Evolutionary conservation across 2,797 vertebrate genomes (phyloP), one percentile per base, ranked within the genome.

Genomic region (Danio albolineatus): DNA sequence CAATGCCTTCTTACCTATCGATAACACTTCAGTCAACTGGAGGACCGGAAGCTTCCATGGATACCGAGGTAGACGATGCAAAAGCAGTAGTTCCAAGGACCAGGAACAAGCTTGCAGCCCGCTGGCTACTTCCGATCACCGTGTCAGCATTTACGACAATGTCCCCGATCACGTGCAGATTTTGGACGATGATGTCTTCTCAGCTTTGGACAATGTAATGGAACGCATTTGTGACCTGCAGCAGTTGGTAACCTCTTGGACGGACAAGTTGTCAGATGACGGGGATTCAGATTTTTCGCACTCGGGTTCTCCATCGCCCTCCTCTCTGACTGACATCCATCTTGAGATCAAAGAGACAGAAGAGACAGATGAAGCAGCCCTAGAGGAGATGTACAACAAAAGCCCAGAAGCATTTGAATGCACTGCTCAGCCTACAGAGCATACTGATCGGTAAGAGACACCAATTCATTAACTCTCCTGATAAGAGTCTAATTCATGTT

Each of bases 121-220:
- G 0, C 73, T 86, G 10, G 65, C 78, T 0, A 7, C 41, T 2
- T 44, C 85, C 1, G 88, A 92, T 21, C 91, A 94, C 44, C 91
- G 96, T 5, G 78, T 92, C 21, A 97, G 96, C 9, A 74, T 97
- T 77, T 97, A 97, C 8, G 96, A 97, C 91, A 97, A 97, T 64
- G 88, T 97, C 17, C 95, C 94, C 0, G 85, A 59, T 54, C 56
- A 65, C 73, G 90, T 72, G 57, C 48, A 83, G 79, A 90, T 56
- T 38, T 89, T 79, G 5, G 93, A 91, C 0, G 92, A 95, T 0
- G 94, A 96, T 0, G 93, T 97, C 7, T 96, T 96, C 78, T 94
- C 94, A 0, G 95, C 95, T 21, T 88, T 96, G 75, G 95, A 97
- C 85, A 89, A 81, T 1, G 91, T 96, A 17, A 88, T 96, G 92